phyloP scores from a whole-genome alignment of 2,113 vertebrate genomes.

The Parus major region DNA sequence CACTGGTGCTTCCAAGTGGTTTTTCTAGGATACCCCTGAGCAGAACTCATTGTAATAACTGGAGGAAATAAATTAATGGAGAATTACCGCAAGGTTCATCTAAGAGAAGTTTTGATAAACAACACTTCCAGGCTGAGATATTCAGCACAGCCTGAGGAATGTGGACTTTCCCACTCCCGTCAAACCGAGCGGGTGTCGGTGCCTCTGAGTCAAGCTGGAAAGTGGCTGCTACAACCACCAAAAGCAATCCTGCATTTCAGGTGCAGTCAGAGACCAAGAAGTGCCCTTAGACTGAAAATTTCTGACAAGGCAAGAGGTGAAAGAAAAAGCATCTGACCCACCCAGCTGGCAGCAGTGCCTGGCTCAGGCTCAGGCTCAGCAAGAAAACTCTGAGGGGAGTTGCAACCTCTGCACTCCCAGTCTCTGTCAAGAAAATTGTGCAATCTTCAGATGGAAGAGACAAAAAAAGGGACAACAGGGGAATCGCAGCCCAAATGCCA shows the following conservation, averaged over 20 bases:
- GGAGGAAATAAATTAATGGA: slow-evolving; percentile 69
- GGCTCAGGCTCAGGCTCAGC: neutral
- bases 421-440: neutral
- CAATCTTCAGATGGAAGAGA: neutral
- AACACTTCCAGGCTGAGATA: slow-evolving; percentile 70
- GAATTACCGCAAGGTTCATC: slow-evolving; percentile 65
- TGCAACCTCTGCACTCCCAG: neutral
- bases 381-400: neutral
- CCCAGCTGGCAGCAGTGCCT: neutral
- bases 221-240: slow-evolving; percentile 21
- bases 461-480: neutral
- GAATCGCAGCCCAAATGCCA: neutral
- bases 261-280: neutral
- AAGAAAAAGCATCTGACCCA: neutral
- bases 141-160: slow-evolving; percentile 47
- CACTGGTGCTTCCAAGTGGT: slow-evolving; percentile 48
- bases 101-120: slow-evolving; percentile 58
- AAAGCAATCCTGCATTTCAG: slow-evolving; percentile 1
- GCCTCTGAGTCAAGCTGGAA: slow-evolving; percentile 32
- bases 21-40: slow-evolving; percentile 63
- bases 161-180: slow-evolving; percentile 52
- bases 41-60: slow-evolving; percentile 70
- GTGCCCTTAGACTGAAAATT: neutral
- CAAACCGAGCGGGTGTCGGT: neutral
- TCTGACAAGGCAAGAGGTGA: neutral